Conservation (phyloP, 1,140 invertebrate genomes). For the Brachionus rubens region DNA sequence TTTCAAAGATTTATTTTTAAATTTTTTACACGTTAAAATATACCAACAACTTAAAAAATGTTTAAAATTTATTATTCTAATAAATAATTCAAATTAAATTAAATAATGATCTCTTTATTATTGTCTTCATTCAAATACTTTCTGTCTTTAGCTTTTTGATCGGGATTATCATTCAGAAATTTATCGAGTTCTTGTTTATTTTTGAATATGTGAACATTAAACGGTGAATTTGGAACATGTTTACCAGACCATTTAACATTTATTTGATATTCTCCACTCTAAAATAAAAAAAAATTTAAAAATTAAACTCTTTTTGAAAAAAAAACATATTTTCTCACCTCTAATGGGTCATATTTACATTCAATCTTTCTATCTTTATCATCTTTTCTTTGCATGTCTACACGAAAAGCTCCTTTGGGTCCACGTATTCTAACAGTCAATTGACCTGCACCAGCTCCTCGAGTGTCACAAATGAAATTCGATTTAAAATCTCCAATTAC, state of each 20-base stretch:
- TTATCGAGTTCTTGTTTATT: conserved; percentile 31
- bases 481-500: conserved; percentile 92
- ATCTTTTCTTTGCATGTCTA: conserved; percentile 97
- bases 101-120: too few relatives aligned
- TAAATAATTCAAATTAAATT: too few relatives aligned
- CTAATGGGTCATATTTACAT: conserved; percentile 94
- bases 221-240: conserved; percentile 87
- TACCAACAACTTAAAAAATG: too few relatives aligned
- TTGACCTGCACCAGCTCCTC: conserved; percentile 82
- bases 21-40: too few relatives aligned
- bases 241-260: conserved; percentile 97
- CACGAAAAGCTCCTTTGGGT: conserved; percentile 94
- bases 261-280: conserved; percentile 84
- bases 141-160: background rate
- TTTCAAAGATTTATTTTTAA: too few relatives aligned
- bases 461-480: conserved; percentile 92
- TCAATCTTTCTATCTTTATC: conserved; percentile 95
- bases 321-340: conserved; percentile 68
- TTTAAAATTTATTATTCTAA: too few relatives aligned
- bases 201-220: conserved; percentile 88
- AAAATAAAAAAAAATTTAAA: background rate
- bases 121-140: too few relatives aligned
- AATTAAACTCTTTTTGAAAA: background rate
- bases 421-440: conserved; percentile 91
- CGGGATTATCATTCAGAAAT: conserved; percentile 8